Evolutionary conservation across 2,888 invertebrate genomes (phyloP), one percentile per base, ranked within the genome.

Genomic region (Drosophila subquinaria): DNA sequence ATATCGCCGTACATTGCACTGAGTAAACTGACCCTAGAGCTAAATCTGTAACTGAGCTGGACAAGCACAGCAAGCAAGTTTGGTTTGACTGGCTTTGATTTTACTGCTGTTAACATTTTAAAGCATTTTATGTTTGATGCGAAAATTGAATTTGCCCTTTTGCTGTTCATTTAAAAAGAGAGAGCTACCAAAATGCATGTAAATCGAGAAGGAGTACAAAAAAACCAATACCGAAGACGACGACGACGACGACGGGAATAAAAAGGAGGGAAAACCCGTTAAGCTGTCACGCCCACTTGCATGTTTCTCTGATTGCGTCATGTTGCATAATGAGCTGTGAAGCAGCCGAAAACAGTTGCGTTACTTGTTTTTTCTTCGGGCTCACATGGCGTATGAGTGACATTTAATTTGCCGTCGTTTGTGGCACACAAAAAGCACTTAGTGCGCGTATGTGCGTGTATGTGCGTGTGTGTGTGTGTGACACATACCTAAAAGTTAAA

Each of bases 261-360:
- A 61, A 45, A 35, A 45, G 5, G 23, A 40, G 23, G 8, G 38
- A 60, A 38, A 60, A 27, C 27, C 23, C 40, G 15, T 57, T 30
- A 13, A 23, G 57, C 57, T 59, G 69, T 51, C 56, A 57, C 50
- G 65, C 71, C 61, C 71, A 62, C 57, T 57, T 47, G 73, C 69
- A 56, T 67, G 75, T 79, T 69, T 69, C 69, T 62, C 73, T 70
- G 73, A 84, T 84, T 82, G 79, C 88, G 71, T 76, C 82, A 82
- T 84, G 73, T 73, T 84, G 82, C 85, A 87, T 83, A 88, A 88
- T 88, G 83, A 86, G 88, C 88, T 88, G 75, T 75, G 71, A 83
- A 83, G 72, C 77, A 66, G 63, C 56, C 45, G 62, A 66, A 65
- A 64, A 38, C 56, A 69, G 45, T 50, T 17, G 33, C 55, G 33